Conservation (phyloP, 2,797 vertebrate genomes). For the Falco columbarius region DNA sequence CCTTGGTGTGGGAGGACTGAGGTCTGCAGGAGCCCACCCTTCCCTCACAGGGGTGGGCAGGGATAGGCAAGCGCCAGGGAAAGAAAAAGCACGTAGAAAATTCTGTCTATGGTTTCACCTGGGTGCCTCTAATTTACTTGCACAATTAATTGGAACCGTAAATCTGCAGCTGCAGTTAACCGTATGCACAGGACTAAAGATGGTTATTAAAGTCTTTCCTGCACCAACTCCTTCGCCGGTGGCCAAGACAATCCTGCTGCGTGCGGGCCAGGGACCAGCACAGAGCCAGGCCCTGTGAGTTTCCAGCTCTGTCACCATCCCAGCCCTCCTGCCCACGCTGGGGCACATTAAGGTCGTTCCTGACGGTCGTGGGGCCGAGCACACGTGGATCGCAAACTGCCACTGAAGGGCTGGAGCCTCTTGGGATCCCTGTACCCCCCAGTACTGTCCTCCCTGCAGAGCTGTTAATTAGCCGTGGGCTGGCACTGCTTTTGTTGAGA, state of each 20-base stretch:
- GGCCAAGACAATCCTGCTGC: fast-evolving
- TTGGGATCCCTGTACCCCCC: background rate
- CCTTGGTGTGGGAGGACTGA: fast-evolving
- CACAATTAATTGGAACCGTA: background rate
- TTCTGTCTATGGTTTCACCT: background rate
- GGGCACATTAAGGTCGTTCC: background rate
- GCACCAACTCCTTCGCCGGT: background rate
- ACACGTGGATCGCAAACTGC: fast-evolving
- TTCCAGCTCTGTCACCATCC: background rate
- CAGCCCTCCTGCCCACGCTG: fast-evolving
- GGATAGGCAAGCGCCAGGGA: background rate
- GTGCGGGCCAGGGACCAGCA: fast-evolving
- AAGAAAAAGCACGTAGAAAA: background rate
- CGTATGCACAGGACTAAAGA: background rate
- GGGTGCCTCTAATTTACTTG: background rate
- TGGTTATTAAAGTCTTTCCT: background rate
- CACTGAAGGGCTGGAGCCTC: background rate
- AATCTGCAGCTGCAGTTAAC: background rate
- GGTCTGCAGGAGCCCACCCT: background rate
- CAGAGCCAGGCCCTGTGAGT: fast-evolving
- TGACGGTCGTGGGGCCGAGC: fast-evolving
- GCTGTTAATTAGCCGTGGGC: background rate
- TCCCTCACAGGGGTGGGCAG: background rate
- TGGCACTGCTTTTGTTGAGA: background rate
- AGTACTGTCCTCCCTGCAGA: background rate